Percentiles rank a stretch among this genome's conserved stretches.
phyloP scores from a whole-genome alignment of 92 coral and sea anemone species.

The Actinostola sp. region DNA sequence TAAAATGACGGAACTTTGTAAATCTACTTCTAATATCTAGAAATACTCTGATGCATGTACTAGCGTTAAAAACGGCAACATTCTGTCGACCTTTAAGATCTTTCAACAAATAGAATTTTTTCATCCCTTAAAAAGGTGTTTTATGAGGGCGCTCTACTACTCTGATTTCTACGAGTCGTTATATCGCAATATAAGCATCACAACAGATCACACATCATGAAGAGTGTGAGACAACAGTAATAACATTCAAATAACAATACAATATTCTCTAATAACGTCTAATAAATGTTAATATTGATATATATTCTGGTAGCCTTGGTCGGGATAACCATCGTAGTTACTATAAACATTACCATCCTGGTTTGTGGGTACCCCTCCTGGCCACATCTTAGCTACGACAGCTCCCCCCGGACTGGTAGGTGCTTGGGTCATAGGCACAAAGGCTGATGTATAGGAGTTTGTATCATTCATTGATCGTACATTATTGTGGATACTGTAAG shows the following conservation, averaged over 20 bases:
- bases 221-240: too few relatives aligned
- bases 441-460: conserved; percentile 81
- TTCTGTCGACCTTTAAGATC: not conserved
- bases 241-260: not conserved
- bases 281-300: conserved; percentile 74
- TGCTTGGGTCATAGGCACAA: conserved; percentile 84
- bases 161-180: too few relatives aligned
- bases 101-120: not conserved
- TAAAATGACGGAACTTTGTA: not conserved
- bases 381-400: conserved; percentile 97
- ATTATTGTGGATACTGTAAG: conserved; percentile 86
- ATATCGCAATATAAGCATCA: too few relatives aligned
- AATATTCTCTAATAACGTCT: conserved; percentile 18
- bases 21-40: not conserved
- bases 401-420: conserved; percentile 84
- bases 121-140: too few relatives aligned
- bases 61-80: not conserved
- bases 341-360: conserved; percentile 94
- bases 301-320: conserved; percentile 86
- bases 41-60: too few relatives aligned
- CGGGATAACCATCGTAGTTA: conserved; percentile 89
- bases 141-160: too few relatives aligned
- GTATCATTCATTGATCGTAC: conserved; percentile 80
- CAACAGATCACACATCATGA: too few relatives aligned
- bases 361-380: conserved; percentile 83